These are phyloP conservation scores for Hydra vulgaris DNA, from an alignment of 30 jellyfish, hydroid and myxozoan species.

Conservation along the genomic window DNA sequence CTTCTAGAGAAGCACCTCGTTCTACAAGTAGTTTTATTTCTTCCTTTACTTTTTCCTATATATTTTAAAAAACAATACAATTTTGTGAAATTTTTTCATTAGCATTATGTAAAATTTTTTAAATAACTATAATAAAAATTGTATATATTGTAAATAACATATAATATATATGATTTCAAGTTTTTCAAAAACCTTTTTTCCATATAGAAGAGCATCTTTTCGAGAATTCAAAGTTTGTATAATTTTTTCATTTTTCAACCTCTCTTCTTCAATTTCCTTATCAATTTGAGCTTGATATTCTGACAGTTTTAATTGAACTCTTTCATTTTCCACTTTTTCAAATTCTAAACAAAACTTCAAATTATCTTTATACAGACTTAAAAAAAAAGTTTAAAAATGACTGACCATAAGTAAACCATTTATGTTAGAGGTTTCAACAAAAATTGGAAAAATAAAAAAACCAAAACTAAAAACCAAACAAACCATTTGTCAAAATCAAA, in stretches of 20 bases:
- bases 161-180: too few species aligned
- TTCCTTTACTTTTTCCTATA: conserved; percentile 48
- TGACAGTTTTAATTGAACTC: conserved; percentile 48
- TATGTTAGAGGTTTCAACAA: too few species aligned
- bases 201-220: conserved; percentile 70
- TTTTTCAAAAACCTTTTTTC: conserved; percentile 69
- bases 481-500: too few species aligned
- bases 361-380: neutral
- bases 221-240: conserved; percentile 68
- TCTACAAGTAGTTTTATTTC: conserved; percentile 55
- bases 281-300: conserved; percentile 45
- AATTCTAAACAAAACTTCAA: conserved; percentile 34
- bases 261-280: conserved; percentile 57
- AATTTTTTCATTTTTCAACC: conserved; percentile 78
- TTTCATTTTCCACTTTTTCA: conserved; percentile 53
- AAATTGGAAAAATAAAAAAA: too few species aligned
- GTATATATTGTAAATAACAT: too few species aligned
- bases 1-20: conserved; percentile 82
- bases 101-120: too few species aligned
- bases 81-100: too few species aligned
- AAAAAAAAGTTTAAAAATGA: too few species aligned
- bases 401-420: too few species aligned
- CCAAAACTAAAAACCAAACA: too few species aligned
- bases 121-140: too few species aligned
- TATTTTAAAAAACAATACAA: too few species aligned